Evolutionary conservation across 2,113 vertebrate species (phyloP).

Genomic region (Oryzias curvinotus): DNA sequence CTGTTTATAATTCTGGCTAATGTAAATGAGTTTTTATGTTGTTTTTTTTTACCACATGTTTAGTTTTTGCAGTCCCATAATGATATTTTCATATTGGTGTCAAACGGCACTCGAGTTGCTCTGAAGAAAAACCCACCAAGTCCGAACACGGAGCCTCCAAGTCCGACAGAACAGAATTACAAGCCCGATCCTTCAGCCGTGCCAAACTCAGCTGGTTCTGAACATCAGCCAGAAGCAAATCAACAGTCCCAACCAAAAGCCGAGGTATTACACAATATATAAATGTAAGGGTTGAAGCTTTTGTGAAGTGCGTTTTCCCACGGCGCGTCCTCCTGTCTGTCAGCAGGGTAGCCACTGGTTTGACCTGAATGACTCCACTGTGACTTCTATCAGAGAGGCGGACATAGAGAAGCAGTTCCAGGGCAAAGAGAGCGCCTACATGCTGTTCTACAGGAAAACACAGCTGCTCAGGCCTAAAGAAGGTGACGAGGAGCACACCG

Average conservation of each 20-base stretch:
- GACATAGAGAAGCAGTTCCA: conserved; percentile 94
- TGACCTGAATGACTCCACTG: conserved; percentile 91
- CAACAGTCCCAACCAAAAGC: conserved; percentile 29
- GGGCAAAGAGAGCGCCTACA: conserved; percentile 97
- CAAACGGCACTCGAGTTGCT: conserved; percentile 79
- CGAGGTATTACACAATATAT: conserved; percentile 36
- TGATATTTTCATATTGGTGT: conserved; percentile 85
- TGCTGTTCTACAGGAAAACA: conserved; percentile 94
- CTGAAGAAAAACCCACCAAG: conserved; percentile 70
- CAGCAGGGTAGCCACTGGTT: conserved; percentile 86
- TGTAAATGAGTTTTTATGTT: background rate
- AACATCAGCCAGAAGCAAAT: conserved; percentile 15
- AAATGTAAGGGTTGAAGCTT: background rate
- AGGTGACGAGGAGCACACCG: conserved; percentile 73
- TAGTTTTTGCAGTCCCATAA: conserved; percentile 89
- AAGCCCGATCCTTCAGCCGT: conserved; percentile 11
- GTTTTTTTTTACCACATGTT: background rate
- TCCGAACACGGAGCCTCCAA: conserved; percentile 21
- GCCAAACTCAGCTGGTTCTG: conserved; percentile 14
- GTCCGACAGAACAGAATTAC: conserved; percentile 24
- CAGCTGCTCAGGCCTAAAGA: conserved; percentile 83
- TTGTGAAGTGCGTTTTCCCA: conserved; percentile 23
- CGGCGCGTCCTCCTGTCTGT: conserved; percentile 31
- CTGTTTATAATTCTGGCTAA: background rate
- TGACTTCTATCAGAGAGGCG: conserved; percentile 85